These are phyloP conservation scores for Buphagus erythrorhynchus DNA, from an alignment of 2,797 vertebrate genomes.

Conservation along the genomic window DNA sequence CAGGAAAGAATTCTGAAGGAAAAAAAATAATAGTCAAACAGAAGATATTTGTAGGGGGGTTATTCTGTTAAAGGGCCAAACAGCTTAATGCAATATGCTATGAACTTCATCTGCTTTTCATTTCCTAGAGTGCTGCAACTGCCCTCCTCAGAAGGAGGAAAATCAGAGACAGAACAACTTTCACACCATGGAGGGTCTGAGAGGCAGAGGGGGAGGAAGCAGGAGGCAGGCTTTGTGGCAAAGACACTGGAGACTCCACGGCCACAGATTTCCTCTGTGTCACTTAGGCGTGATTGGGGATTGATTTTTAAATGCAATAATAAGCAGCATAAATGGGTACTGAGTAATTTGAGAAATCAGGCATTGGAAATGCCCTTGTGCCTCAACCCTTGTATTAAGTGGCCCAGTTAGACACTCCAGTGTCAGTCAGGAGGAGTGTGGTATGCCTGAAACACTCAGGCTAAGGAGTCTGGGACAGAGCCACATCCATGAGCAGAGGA, in stretches of 20 bases:
- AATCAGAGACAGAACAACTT: not conserved
- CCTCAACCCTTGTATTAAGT: not conserved
- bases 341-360: constrained; percentile 9
- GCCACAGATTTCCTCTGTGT: constrained; percentile 11
- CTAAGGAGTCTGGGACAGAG: not conserved
- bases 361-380: not conserved
- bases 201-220: not conserved
- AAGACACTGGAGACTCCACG: not conserved
- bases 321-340: not conserved
- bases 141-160: not conserved
- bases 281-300: not conserved
- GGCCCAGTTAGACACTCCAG: not conserved
- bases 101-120: not conserved
- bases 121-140: not conserved
- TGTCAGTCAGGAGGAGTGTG: not conserved
- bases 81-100: not conserved
- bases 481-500: not conserved
- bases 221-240: not conserved
- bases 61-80: not conserved
- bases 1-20: not conserved
- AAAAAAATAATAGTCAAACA: not conserved
- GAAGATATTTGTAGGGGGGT: not conserved
- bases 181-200: not conserved
- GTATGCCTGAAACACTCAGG: not conserved
- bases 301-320: constrained; percentile 50